Evolutionary conservation across 2,797 vertebrate genomes (phyloP), one percentile per base, ranked within the genome.

Genomic region (Falco novaeseelandiae): DNA sequence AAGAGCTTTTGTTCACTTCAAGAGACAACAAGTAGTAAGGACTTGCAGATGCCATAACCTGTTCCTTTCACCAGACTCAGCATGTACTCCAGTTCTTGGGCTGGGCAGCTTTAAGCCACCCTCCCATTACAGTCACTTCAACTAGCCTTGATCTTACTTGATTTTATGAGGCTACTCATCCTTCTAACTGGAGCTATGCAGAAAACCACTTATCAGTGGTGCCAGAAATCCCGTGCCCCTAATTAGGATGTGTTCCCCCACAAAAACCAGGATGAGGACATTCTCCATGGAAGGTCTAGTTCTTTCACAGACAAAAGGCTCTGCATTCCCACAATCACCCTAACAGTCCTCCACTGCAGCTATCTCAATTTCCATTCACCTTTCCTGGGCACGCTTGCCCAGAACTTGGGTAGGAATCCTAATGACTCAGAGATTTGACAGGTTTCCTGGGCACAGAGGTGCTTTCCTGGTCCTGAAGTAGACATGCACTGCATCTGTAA

Each of bases 381-480:
- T 16, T 21, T 26, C n/a, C 38, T 3, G 3, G 46, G 38, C 49
- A 66, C 54, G 6, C 23, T 32, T 16, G 36, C 55, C 27, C 38
- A 23, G 42, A 21, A 1, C 13, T 19, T 40, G 40, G 40, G 40
- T 12, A 19, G 14, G 11, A 22, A n/a, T 17, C 29, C 58, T 26
- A 27, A 2, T 1, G 29, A 3, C 26, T n/a, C 7, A 0, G 4
- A 2, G 36, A 5, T 3, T 4, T 6, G 20, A 26, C 36, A 69
- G 65, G 57, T 51, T 61, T 52, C 21, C 54, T n/a, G 36, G n/a
- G 54, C 7, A 23, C 27, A 51, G 62, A 36, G 34, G 16, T 11
- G 40, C 23, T 55, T 27, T 46, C 3, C 40, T 27, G 34, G 40
- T 23, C 46, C 89, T 20, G 40, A 21, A 32, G 21, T 2, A 61